Evolutionary conservation across 2,888 invertebrate species (phyloP).

Genomic region (Suillia variegata): DNA sequence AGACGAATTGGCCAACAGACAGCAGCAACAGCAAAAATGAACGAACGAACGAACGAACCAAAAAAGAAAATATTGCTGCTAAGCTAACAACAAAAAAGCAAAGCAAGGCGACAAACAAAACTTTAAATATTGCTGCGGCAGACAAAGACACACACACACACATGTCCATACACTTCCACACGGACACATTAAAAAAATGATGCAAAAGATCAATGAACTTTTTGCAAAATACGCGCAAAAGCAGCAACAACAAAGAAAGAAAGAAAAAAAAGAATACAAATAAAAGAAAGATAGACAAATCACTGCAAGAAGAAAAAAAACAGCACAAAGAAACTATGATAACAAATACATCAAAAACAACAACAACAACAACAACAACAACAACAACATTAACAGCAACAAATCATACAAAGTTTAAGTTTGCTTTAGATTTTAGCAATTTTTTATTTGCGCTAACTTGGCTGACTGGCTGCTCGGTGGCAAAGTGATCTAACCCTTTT

Average conservation of each 20-base stretch:
- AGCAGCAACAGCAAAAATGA: slow-evolving; percentile 1
- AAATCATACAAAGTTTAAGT: background rate
- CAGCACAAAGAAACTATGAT: background rate
- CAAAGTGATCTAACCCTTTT: too few relatives aligned
- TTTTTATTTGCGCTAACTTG: background rate
- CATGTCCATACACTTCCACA: slow-evolving; percentile 14
- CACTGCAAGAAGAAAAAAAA: slow-evolving; percentile 9
- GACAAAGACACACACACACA: too few relatives aligned
- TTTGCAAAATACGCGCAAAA: slow-evolving; percentile 20
- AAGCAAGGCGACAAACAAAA: too few relatives aligned
- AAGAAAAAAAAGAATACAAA: slow-evolving; percentile 9
- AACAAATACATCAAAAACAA: slow-evolving; percentile 3
- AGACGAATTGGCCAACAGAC: slow-evolving; percentile 9
- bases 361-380: slow-evolving; percentile 14
- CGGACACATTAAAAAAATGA: slow-evolving; percentile 26
- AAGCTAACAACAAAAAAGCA: too few relatives aligned
- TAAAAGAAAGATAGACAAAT: slow-evolving; percentile 1
- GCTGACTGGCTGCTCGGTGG: background rate
- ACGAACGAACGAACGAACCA: background rate
- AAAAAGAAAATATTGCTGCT: too few relatives aligned
- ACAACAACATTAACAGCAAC: slow-evolving; percentile 17
- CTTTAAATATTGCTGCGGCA: too few relatives aligned
- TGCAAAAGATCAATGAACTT: slow-evolving; percentile 35
- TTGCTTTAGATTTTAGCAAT: background rate
- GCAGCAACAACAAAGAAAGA: background rate